Evolutionary conservation across 2,888 invertebrate species (phyloP).

Genomic region (Athripsodes cinereus): DNA sequence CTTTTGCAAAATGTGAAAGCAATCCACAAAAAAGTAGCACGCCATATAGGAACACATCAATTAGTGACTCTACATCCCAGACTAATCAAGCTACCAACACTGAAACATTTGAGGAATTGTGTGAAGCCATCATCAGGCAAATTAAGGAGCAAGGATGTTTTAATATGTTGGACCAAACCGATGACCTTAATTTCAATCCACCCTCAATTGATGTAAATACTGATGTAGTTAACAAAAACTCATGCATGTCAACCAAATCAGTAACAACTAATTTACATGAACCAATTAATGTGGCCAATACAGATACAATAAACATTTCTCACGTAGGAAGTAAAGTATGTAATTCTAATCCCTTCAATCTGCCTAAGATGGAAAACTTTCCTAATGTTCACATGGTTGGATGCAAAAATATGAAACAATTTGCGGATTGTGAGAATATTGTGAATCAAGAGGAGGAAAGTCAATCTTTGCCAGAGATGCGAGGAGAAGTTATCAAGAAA

Average conservation of each 20-base stretch:
- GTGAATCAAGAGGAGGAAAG: slow-evolving; percentile 26
- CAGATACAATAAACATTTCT: not conserved
- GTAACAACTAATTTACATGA: not conserved
- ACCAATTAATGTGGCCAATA: not conserved
- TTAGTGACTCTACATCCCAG: not conserved
- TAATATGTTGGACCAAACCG: not conserved
- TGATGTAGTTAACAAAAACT: not conserved
- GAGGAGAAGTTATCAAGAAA: slow-evolving; percentile 32
- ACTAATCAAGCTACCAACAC: slow-evolving; percentile 37
- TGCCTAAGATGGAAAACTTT: not conserved
- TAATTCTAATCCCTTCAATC: slow-evolving; percentile 11
- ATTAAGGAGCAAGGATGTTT: slow-evolving; percentile 25
- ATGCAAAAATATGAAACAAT: not conserved
- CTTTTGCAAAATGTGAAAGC: slow-evolving; percentile 5
- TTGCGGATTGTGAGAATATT: not conserved
- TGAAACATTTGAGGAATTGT: slow-evolving; percentile 41
- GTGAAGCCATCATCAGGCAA: slow-evolving; percentile 37
- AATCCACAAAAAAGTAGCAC: slow-evolving; percentile 24
- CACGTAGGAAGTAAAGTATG: slow-evolving; percentile 14
- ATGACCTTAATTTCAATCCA: too few relatives aligned
- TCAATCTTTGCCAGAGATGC: slow-evolving; percentile 14
- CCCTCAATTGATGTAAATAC: too few relatives aligned
- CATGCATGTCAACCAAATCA: not conserved
- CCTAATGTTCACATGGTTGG: not conserved
- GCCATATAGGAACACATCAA: slow-evolving; percentile 14